A percentile compares a stretch with the other conserved stretches of the same genome.
phyloP scores from a whole-genome alignment of 2,113 vertebrate genomes.

The Chloropsis hardwickii region DNA sequence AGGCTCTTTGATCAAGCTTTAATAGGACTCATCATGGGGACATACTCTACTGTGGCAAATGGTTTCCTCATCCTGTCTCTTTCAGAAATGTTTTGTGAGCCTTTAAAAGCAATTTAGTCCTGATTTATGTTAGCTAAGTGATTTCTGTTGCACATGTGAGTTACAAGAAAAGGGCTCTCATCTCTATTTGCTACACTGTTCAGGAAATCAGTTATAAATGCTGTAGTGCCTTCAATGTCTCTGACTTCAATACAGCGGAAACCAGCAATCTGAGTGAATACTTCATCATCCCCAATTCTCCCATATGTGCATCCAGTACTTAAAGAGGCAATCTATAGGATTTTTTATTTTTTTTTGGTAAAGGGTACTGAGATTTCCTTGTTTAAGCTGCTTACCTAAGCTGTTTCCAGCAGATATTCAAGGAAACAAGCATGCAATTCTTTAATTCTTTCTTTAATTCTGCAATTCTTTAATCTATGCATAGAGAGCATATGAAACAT shows the following conservation, averaged over 20 bases:
- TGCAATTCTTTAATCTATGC: too few species aligned
- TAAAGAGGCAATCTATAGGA: not conserved
- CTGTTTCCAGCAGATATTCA: slow-evolving; percentile 3
- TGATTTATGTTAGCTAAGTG: slow-evolving; percentile 57
- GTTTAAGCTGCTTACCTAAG: not conserved
- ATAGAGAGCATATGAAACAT: not conserved
- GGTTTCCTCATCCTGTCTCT: slow-evolving; percentile 46
- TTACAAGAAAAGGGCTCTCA: slow-evolving; percentile 53
- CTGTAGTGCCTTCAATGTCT: slow-evolving; percentile 37
- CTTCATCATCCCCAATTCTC: slow-evolving; percentile 23
- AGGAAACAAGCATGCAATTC: not conserved
- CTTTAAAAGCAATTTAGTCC: slow-evolving; percentile 52
- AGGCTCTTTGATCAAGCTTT: slow-evolving; percentile 46
- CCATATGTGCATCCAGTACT: not conserved
- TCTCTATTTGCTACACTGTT: slow-evolving; percentile 37
- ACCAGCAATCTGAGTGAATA: slow-evolving; percentile 32
- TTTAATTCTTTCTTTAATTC: not conserved
- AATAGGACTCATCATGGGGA: slow-evolving; percentile 24
- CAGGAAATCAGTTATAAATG: slow-evolving; percentile 54
- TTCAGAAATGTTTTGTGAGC: slow-evolving; percentile 52
- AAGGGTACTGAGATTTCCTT: not conserved
- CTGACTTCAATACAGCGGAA: slow-evolving; percentile 27
- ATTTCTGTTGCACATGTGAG: slow-evolving; percentile 53
- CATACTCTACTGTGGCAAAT: not conserved
- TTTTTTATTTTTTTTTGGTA: not conserved